These are phyloP conservation scores for Otolemur crassicaudatus DNA, from an alignment of 2,797 vertebrate genomes.

Conservation along the genomic window DNA sequence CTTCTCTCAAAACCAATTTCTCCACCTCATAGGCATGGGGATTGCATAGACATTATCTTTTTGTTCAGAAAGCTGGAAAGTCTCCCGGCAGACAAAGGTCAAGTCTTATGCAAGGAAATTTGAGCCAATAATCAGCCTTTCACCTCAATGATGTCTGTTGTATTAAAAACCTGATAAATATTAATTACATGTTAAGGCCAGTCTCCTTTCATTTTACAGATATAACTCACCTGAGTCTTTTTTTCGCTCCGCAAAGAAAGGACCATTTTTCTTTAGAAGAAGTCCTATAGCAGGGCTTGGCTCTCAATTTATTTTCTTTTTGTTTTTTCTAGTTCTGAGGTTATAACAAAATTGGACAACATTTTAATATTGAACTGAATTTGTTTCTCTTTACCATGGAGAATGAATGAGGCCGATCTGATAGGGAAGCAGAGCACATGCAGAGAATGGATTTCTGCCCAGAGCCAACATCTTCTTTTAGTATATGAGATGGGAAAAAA, in stretches of 20 bases:
- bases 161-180: slow-evolving; percentile 84
- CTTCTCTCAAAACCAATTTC: slow-evolving; percentile 60
- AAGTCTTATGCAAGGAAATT: slow-evolving; percentile 77
- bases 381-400: slow-evolving; percentile 31
- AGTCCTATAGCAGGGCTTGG: slow-evolving; percentile 45
- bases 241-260: slow-evolving; percentile 45
- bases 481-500: background rate
- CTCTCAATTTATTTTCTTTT: slow-evolving; percentile 74
- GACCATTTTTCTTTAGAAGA: slow-evolving; percentile 60
- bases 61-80: slow-evolving; percentile 85
- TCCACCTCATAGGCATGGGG: slow-evolving; percentile 43
- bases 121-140: slow-evolving; percentile 79
- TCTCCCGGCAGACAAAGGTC: slow-evolving; percentile 83
- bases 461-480: slow-evolving; percentile 14
- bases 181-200: slow-evolving; percentile 77
- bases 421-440: background rate
- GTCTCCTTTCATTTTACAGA: slow-evolving; percentile 70
- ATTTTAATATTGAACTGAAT: slow-evolving; percentile 44
- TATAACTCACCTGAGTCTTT: slow-evolving; percentile 62
- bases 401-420: background rate
- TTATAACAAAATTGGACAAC: slow-evolving; percentile 66
- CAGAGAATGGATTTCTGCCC: background rate
- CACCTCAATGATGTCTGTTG: slow-evolving; percentile 67
- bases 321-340: slow-evolving; percentile 78
- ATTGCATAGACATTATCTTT: slow-evolving; percentile 51